Base-by-base conservation (phyloP, 2,888 invertebrate genomes). In the Eupsilia transversa region DNA sequence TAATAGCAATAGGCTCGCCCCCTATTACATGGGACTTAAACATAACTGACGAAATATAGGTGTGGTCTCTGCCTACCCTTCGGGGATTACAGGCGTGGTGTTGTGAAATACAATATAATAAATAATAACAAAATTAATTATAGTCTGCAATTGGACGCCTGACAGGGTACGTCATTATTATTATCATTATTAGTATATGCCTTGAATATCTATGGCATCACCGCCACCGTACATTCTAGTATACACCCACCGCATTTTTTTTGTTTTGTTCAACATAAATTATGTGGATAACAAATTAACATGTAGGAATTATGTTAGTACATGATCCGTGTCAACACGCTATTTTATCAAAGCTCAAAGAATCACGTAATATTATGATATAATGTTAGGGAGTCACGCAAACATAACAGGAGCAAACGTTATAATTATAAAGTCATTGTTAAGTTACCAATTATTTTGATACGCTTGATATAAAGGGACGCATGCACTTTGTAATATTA, bases 361-460 rank as follows among this genome's bases (percentile, higher is more conserved):
- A 69, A 61, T 46, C 54, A 38, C 41, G 52, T 52, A 46, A 52
- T 23, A 14, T n/a, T 27, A 9, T 46, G 30, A 43, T 56, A 46
- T 54, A 71, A 60, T 66, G 59, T n/a, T 52, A 75, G 30, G 14
- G 27, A 17, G 52, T 67, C 75, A 83, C 79, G 72, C 64, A 61
- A 79, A 49, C 46, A 14, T 41, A 33, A 52, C 27, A 20, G 20
- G 12, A 20, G 5, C 56, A 27, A 54, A 59, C 46, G 27, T 30
- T 64, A 27, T 54, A 30, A 60, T 83, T 77, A 60, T 59, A 72
- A 72, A 67, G 41, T 41, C 46, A 49, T 54, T 54, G 43, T 79
- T 79, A 70, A 60, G 79, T 52, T 41, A 68, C 72, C 82, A 79
- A 82, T 79, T 73, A 73, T 12, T 54, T 70, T 61, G 41, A 73